Conservation (phyloP, 2,888 invertebrate genomes). For the Lymantria dispar region DNA sequence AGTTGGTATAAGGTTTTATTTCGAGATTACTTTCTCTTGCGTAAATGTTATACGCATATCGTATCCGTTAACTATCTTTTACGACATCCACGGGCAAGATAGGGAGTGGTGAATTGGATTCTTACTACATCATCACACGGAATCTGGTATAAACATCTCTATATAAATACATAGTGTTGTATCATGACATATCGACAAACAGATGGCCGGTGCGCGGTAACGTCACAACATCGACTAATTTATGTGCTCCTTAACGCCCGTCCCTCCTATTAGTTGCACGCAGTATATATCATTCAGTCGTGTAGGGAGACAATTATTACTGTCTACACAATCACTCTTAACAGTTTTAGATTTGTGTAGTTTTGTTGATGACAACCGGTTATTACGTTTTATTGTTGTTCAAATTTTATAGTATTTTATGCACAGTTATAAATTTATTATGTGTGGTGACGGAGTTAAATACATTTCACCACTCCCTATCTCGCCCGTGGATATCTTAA, state of each 20-base stretch:
- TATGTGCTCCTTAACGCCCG: constrained; percentile 79
- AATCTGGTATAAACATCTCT: constrained; percentile 45
- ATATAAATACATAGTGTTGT: constrained; percentile 54
- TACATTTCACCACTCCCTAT: too few relatives aligned
- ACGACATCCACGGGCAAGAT: too few relatives aligned
- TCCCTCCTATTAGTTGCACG: constrained; percentile 79
- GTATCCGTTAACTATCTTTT: too few relatives aligned
- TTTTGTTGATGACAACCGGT: constrained; percentile 24
- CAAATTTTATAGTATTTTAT: constrained; percentile 1
- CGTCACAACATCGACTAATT: constrained; percentile 80
- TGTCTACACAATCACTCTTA: constrained; percentile 37
- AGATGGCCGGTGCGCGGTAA: constrained; percentile 68
- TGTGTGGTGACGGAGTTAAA: too few relatives aligned
- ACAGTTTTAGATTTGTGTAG: constrained; percentile 25
- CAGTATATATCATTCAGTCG: constrained; percentile 68
- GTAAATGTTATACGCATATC: too few relatives aligned
- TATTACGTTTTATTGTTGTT: constrained; percentile 20
- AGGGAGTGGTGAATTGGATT: too few relatives aligned
- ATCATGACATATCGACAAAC: constrained; percentile 79
- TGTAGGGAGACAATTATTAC: constrained; percentile 55
- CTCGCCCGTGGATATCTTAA: too few relatives aligned
- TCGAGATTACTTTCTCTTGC: too few relatives aligned
- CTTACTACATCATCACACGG: too few relatives aligned
- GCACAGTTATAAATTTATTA: too few relatives aligned
- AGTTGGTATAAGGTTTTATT: too few relatives aligned